Percentiles rank a stretch among this genome's conserved stretches.
These are phyloP conservation scores for Pristis pectinata DNA, from an alignment of 2,797 vertebrate species.

Conservation along the genomic window DNA sequence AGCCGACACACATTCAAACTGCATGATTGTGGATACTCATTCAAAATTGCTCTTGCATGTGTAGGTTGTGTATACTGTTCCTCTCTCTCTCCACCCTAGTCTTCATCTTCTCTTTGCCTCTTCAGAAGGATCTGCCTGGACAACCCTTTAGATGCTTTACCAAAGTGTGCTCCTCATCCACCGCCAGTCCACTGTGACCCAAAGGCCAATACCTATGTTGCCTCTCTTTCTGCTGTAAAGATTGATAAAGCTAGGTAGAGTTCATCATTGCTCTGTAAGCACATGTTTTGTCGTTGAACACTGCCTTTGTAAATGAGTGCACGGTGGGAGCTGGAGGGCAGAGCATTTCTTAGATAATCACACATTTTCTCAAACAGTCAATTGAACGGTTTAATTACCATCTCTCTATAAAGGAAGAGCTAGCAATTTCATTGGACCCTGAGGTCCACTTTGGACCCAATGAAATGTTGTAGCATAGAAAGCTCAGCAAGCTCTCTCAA, in stretches of 20 bases:
- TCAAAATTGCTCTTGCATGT: constrained; percentile 38
- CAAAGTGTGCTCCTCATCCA: constrained; percentile 42
- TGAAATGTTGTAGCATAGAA: not conserved
- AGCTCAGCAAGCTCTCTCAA: not conserved
- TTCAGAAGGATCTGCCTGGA: constrained; percentile 48
- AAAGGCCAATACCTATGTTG: constrained; percentile 45
- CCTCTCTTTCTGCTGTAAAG: constrained; percentile 45
- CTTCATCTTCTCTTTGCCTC: constrained; percentile 44
- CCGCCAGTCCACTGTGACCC: constrained; percentile 44
- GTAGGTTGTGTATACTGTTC: constrained; percentile 38
- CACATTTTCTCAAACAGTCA: not conserved
- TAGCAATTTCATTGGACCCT: not conserved
- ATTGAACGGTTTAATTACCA: not conserved
- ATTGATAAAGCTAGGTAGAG: constrained; percentile 45
- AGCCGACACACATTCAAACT: not conserved
- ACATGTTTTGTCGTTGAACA: too few species aligned
- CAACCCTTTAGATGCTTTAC: constrained; percentile 48
- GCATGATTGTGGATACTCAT: too few species aligned
- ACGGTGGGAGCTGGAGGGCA: not conserved
- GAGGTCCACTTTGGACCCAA: not conserved
- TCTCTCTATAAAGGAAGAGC: not conserved
- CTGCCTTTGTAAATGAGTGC: not conserved
- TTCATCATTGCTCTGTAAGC: not conserved
- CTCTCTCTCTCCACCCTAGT: constrained; percentile 42
- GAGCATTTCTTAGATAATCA: not conserved